These are phyloP conservation scores for Odocoileus virginianus DNA, from an alignment of 2,113 vertebrate genomes.

Conservation along the genomic window DNA sequence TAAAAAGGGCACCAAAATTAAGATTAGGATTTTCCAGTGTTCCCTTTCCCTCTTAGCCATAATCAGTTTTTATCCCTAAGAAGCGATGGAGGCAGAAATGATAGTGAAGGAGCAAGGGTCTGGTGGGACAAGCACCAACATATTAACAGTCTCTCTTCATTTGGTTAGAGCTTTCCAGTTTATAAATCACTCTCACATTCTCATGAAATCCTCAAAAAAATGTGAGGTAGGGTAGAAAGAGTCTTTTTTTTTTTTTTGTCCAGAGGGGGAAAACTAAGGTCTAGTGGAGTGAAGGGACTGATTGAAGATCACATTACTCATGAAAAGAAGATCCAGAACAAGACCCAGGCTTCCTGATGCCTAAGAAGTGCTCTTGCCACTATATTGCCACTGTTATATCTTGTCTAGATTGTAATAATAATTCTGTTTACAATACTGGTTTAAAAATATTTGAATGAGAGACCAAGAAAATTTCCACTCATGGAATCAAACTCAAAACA, in stretches of 20 bases:
- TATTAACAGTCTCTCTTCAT: background rate
- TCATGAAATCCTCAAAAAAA: background rate
- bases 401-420: background rate
- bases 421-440: background rate
- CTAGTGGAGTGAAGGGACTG: background rate
- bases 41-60: background rate
- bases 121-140: background rate
- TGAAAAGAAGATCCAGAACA: background rate
- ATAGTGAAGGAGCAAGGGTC: background rate
- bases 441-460: background rate
- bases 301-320: background rate
- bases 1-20: background rate
- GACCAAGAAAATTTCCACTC: background rate
- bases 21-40: background rate
- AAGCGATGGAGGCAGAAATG: background rate
- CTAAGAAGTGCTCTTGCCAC: background rate
- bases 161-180: background rate
- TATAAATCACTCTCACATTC: background rate
- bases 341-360: background rate
- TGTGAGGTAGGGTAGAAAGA: background rate
- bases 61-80: background rate
- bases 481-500: background rate
- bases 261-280: background rate
- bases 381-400: fast-evolving
- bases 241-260: background rate